phyloP scores from a whole-genome alignment of 2,797 vertebrate genomes.

The Cichlasoma orientale region DNA sequence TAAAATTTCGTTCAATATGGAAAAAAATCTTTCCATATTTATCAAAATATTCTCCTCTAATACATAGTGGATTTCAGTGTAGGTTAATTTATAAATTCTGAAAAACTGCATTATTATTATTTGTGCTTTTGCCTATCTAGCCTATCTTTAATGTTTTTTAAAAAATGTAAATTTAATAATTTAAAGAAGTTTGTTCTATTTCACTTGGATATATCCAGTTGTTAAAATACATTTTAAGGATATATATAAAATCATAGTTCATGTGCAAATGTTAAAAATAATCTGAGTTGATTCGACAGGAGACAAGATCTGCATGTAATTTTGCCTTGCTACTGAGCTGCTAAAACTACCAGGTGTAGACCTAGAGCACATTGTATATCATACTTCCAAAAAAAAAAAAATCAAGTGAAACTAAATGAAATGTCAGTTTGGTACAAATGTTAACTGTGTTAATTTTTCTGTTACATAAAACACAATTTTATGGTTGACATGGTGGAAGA shows the following conservation, averaged over 20 bases:
- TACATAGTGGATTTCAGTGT: neutral
- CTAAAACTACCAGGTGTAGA: slow-evolving; percentile 9
- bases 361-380: neutral
- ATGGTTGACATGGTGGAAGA: slow-evolving; percentile 74
- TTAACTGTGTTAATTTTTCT: slow-evolving; percentile 59
- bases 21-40: neutral
- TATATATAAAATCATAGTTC: neutral
- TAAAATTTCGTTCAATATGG: no score
- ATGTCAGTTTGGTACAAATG: slow-evolving; percentile 47
- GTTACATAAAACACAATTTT: slow-evolving; percentile 78
- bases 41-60: neutral
- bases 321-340: neutral
- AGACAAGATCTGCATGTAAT: neutral
- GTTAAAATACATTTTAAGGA: neutral
- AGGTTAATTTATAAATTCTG: neutral
- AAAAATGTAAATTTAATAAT: no score
- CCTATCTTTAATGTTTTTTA: neutral
- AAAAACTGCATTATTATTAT: neutral
- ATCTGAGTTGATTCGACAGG: neutral
- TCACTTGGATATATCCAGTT: neutral
- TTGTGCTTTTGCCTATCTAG: neutral
- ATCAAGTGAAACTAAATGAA: slow-evolving; percentile 46
- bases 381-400: slow-evolving; percentile 29
- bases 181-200: neutral
- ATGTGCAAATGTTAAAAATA: neutral